These are phyloP conservation scores for Gnatocerus cornutus DNA, from an alignment of 2,888 invertebrate genomes.

Conservation along the genomic window DNA sequence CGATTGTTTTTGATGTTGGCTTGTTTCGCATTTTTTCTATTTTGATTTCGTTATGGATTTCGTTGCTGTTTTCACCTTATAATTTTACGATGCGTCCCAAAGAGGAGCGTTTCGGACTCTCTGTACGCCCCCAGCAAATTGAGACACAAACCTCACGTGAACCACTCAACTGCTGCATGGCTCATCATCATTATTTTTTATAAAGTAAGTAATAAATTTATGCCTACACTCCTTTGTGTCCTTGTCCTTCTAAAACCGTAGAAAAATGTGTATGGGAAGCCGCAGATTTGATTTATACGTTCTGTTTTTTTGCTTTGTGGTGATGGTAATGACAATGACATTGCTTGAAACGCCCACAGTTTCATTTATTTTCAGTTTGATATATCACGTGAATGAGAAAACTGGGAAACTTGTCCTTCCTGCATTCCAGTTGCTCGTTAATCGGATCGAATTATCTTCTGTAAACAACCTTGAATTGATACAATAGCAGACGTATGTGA, in stretches of 20 bases:
- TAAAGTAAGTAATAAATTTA: constrained; percentile 58
- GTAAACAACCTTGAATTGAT: constrained; percentile 4
- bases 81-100: constrained; percentile 58
- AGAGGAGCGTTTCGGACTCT: constrained; percentile 55
- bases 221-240: neutral
- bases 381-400: neutral
- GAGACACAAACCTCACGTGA: constrained; percentile 60
- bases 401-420: neutral
- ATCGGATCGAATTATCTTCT: neutral
- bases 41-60: constrained; percentile 49
- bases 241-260: neutral
- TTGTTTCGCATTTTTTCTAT: constrained; percentile 48
- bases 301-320: too few species aligned
- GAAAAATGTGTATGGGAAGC: too few species aligned
- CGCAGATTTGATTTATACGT: too few species aligned
- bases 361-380: too few species aligned
- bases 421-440: neutral
- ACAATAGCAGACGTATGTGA: neutral
- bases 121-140: constrained; percentile 55
- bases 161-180: constrained; percentile 60
- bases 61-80: constrained; percentile 25
- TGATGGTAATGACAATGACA: too few species aligned
- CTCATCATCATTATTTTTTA: constrained; percentile 60
- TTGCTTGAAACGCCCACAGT: too few species aligned
- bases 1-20: constrained; percentile 49